Conservation (phyloP, 1,140 invertebrate species). For the Pentalonia nigronervosa region DNA sequence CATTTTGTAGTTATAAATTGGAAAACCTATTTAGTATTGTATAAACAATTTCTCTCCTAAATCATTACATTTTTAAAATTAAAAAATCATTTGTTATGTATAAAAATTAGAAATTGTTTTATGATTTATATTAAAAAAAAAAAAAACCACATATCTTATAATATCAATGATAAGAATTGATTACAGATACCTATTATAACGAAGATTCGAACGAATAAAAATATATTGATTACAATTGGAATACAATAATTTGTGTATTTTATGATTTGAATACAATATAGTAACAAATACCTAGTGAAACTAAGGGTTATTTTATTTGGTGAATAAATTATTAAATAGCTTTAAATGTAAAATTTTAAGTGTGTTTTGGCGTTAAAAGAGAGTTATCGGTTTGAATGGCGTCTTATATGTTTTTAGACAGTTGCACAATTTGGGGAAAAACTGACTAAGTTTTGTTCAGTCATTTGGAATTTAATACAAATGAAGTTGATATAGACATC, state of each 20-base stretch:
- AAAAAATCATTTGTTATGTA: neutral
- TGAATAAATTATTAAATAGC: neutral
- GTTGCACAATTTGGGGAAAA: neutral
- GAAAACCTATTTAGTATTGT: neutral
- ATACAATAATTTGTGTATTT: neutral
- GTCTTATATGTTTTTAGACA: neutral
- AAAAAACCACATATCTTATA: neutral
- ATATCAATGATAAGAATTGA: neutral
- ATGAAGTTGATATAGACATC: neutral
- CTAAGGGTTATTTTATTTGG: neutral
- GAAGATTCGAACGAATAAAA: no score
- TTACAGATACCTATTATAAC: neutral
- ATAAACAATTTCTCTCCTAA: neutral
- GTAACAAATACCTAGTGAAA: neutral
- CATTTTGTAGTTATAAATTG: neutral
- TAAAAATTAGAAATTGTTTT: no score
- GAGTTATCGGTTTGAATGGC: neutral
- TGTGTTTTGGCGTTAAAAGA: neutral
- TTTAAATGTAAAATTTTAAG: neutral
- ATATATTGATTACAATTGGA: neutral
- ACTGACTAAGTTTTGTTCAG: neutral
- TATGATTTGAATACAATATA: neutral
- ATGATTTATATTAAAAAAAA: no score
- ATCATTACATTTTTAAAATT: neutral
- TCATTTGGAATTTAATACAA: neutral